Conservation (phyloP, 2,113 vertebrate genomes). For the Thymallus thymallus region DNA sequence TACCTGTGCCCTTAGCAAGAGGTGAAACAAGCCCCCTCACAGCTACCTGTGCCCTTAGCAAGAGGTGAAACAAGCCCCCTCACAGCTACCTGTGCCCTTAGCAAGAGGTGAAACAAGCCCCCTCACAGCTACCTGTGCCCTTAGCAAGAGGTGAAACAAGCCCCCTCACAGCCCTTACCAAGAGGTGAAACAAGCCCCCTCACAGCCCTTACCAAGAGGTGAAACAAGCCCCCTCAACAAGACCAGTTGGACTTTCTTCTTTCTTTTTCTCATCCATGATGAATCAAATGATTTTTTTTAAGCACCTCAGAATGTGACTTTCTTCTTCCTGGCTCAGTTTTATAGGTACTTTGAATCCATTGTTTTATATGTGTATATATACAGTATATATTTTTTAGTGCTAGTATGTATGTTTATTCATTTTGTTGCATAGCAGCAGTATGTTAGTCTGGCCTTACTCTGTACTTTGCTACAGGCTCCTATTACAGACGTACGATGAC, state of each 20-base stretch:
- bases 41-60: constrained; percentile 72
- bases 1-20: constrained; percentile 69
- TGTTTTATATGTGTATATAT: constrained; percentile 51
- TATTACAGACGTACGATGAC: constrained; percentile 24
- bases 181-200: constrained; percentile 19
- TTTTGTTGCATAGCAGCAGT: constrained; percentile 46
- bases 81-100: constrained; percentile 77
- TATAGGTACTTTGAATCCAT: constrained; percentile 59
- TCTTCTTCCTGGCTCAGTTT: constrained; percentile 56
- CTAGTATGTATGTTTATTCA: constrained; percentile 56
- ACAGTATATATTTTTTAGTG: constrained; percentile 60
- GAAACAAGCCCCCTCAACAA: constrained; percentile 16
- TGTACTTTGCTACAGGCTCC: constrained; percentile 14
- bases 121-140: constrained; percentile 73
- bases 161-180: constrained; percentile 62
- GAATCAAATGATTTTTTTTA: constrained; percentile 49
- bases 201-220: constrained; percentile 64
- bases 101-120: constrained; percentile 23
- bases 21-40: constrained; percentile 57
- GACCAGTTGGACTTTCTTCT: not conserved
- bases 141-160: constrained; percentile 46
- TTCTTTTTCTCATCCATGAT: constrained; percentile 33
- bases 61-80: constrained; percentile 19
- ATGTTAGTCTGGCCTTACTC: constrained; percentile 42
- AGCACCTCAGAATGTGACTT: constrained; percentile 47